phyloP scores from a whole-genome alignment of 2,797 vertebrate species.

The Mallotus villosus region DNA sequence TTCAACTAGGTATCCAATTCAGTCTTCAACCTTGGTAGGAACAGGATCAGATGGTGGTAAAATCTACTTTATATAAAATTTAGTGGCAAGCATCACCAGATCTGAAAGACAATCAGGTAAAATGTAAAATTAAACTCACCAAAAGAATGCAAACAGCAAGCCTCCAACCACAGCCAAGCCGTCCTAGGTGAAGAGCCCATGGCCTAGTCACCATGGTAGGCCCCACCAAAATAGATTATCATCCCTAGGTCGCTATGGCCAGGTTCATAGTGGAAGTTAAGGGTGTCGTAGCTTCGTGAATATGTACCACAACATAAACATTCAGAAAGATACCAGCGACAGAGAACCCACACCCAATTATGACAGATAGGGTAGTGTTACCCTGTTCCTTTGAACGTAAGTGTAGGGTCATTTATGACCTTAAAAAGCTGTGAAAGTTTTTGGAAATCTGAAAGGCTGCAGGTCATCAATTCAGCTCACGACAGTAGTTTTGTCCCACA shows the following conservation, averaged over 20 bases:
- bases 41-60: too few relatives aligned
- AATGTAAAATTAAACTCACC: slow-evolving; percentile 74
- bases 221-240: slow-evolving; percentile 79
- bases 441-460: slow-evolving; percentile 10
- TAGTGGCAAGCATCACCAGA: too few relatives aligned
- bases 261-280: slow-evolving; percentile 86
- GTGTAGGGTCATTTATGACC: slow-evolving; percentile 20
- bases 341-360: slow-evolving; percentile 67
- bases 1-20: too few relatives aligned
- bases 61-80: too few relatives aligned
- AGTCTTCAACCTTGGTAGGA: too few relatives aligned
- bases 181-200: slow-evolving; percentile 84
- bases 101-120: too few relatives aligned
- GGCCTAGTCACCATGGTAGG: slow-evolving; percentile 78
- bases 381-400: slow-evolving; percentile 56
- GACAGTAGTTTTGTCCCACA: too few relatives aligned
- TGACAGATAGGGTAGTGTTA: slow-evolving; percentile 55
- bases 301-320: slow-evolving; percentile 78
- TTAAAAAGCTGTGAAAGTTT: slow-evolving; percentile 43
- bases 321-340: slow-evolving; percentile 70
- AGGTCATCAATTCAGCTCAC: slow-evolving; percentile 33
- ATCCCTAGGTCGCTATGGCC: slow-evolving; percentile 85
- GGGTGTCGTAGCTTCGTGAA: slow-evolving; percentile 79
- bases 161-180: slow-evolving; percentile 80
- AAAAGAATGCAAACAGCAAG: slow-evolving; percentile 86